phyloP scores from a whole-genome alignment of 1,140 invertebrate species.

The Drosophila arizonae region DNA sequence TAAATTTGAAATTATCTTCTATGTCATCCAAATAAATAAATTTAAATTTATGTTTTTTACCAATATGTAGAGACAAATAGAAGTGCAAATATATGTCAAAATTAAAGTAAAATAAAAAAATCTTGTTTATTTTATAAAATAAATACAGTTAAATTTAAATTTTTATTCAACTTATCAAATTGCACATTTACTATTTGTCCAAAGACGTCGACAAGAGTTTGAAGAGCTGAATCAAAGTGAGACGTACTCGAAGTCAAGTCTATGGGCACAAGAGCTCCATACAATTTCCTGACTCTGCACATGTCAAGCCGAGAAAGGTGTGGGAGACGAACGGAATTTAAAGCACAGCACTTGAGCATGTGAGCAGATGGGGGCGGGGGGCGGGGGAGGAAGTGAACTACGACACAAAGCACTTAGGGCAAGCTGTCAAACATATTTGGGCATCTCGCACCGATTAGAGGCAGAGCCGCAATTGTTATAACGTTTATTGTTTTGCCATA shows the following conservation, averaged over 20 bases:
- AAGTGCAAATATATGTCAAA: no score
- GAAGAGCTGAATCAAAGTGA: neutral
- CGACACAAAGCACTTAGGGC: slow-evolving; percentile 39
- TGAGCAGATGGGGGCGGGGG: neutral
- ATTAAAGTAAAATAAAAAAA: no score
- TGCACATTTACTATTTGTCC: no score
- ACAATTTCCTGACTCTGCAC: slow-evolving; percentile 10
- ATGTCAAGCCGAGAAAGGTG: neutral
- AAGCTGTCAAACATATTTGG: slow-evolving; percentile 57
- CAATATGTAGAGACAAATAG: no score
- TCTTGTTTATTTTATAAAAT: no score
- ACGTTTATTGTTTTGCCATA: slow-evolving; percentile 66
- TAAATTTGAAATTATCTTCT: no score
- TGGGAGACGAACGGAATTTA: slow-evolving; percentile 19
- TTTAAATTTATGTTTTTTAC: no score
- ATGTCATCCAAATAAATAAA: no score
- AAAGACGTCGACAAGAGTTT: neutral
- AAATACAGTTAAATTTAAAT: no score
- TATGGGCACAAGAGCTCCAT: slow-evolving; percentile 17
- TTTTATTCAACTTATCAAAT: no score
- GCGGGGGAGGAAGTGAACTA: neutral
- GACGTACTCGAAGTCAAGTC: slow-evolving; percentile 27
- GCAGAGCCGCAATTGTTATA: slow-evolving; percentile 48
- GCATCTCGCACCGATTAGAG: slow-evolving; percentile 45
- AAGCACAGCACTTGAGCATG: neutral